Evolutionary conservation across 2,113 vertebrate genomes (phyloP).

Genomic region (Thalassoma bifasciatum): DNA sequence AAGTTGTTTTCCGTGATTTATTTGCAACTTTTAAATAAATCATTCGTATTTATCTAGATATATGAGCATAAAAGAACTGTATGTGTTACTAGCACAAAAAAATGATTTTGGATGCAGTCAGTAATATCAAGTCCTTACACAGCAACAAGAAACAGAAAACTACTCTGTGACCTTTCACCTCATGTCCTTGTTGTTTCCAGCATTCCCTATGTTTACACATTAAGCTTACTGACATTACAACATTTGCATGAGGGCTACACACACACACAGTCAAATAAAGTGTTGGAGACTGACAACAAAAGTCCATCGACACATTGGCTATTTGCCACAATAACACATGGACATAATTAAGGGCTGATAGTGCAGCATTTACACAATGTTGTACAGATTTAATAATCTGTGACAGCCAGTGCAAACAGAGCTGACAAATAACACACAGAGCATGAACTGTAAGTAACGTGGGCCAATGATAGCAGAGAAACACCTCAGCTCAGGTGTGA

Average conservation of each 20-base stretch:
- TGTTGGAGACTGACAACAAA: neutral
- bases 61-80: neutral
- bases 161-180: neutral
- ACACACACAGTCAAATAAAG: neutral
- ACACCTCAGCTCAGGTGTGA: constrained; percentile 9
- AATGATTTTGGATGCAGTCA: no score
- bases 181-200: neutral
- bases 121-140: no score
- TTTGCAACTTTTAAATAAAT: constrained; percentile 2
- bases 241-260: neutral
- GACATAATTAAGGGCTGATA: constrained; percentile 3
- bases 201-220: neutral
- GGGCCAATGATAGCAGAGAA: neutral
- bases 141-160: neutral
- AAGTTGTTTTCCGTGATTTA: neutral
- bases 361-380: constrained; percentile 37
- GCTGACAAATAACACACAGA: constrained; percentile 14
- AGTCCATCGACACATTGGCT: neutral
- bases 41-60: neutral
- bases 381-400: constrained; percentile 29
- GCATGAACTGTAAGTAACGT: constrained; percentile 14
- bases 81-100: neutral
- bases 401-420: constrained; percentile 34
- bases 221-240: neutral
- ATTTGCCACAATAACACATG: constrained; percentile 8